Percentiles rank a stretch among this genome's conserved stretches.
These are phyloP conservation scores for Volucella zonaria DNA, from an alignment of 2,888 invertebrate genomes.

Conservation along the genomic window DNA sequence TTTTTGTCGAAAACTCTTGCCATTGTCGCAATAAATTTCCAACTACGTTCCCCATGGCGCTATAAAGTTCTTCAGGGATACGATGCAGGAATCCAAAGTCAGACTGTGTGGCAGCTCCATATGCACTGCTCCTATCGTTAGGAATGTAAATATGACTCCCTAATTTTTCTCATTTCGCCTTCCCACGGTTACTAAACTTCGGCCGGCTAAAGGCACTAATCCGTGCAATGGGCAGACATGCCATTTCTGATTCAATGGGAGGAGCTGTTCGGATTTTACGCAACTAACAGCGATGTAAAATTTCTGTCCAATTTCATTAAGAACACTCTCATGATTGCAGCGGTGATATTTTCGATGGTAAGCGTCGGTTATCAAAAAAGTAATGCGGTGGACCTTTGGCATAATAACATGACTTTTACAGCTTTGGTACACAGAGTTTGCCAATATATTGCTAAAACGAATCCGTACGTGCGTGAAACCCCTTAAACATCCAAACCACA, in stretches of 20 bases:
- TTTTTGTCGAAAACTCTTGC: constrained; percentile 20
- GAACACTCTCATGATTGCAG: constrained; percentile 53
- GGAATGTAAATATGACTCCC: constrained; percentile 18
- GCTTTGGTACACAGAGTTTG: no score
- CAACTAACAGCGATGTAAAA: no score
- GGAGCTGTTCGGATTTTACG: no score
- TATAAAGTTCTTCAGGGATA: constrained; percentile 53
- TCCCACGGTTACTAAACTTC: no score
- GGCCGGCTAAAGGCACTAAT: no score
- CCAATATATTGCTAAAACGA: constrained; percentile 39
- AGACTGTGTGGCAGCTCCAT: not conserved
- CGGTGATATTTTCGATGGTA: constrained; percentile 62
- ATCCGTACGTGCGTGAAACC: no score
- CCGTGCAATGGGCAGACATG: no score
- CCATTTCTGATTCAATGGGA: no score
- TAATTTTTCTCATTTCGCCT: not conserved
- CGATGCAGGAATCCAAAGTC: constrained; percentile 14
- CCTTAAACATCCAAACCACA: no score
- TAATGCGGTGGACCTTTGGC: constrained; percentile 48
- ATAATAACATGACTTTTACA: constrained; percentile 54
- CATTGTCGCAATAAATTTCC: constrained; percentile 32
- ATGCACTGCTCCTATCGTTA: constrained; percentile 38
- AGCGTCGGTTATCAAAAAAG: constrained; percentile 35
- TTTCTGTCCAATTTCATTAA: constrained; percentile 31
- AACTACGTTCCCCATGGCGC: constrained; percentile 36